These are phyloP conservation scores for Melinaea menophilus DNA, from an alignment of 2,888 invertebrate genomes.

Conservation along the genomic window DNA sequence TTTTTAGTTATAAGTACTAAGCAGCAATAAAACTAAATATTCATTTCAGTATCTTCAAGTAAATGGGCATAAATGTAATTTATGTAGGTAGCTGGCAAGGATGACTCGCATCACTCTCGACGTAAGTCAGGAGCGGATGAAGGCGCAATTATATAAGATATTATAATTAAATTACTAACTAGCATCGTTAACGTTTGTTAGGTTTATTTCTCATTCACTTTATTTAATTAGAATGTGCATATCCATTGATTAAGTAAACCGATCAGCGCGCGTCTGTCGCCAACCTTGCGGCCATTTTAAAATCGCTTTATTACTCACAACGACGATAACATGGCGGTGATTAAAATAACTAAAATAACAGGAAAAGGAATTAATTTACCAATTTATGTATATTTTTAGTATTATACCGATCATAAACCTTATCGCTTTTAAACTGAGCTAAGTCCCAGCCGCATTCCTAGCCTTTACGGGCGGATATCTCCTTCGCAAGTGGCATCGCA, in stretches of 20 bases:
- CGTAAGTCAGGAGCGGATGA: constrained; percentile 46
- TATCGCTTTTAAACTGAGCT: constrained; percentile 38
- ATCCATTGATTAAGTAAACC: constrained; percentile 7
- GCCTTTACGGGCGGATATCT: constrained; percentile 62
- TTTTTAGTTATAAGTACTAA: constrained; percentile 15
- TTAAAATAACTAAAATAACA: too few species aligned
- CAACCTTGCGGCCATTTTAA: constrained; percentile 9
- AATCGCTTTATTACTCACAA: constrained; percentile 12
- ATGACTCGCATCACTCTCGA: constrained; percentile 61
- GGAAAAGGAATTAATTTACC: too few species aligned
- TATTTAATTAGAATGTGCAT: not conserved
- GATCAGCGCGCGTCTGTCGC: constrained; percentile 5
- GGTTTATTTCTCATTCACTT: too few species aligned
- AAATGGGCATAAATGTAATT: constrained; percentile 53
- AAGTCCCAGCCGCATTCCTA: constrained; percentile 56
- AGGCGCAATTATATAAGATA: too few species aligned
- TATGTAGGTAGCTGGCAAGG: constrained; percentile 59
- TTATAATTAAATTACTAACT: too few species aligned
- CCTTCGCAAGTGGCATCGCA: constrained; percentile 54
- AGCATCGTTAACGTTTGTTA: too few species aligned
- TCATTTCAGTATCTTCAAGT: constrained; percentile 39
- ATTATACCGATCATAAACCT: constrained; percentile 11
- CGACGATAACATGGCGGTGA: constrained; percentile 9
- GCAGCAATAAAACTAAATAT: constrained; percentile 34
- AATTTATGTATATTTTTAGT: too few species aligned